phyloP scores from a whole-genome alignment of 2,888 invertebrate species.

The Byasa hedistus region DNA sequence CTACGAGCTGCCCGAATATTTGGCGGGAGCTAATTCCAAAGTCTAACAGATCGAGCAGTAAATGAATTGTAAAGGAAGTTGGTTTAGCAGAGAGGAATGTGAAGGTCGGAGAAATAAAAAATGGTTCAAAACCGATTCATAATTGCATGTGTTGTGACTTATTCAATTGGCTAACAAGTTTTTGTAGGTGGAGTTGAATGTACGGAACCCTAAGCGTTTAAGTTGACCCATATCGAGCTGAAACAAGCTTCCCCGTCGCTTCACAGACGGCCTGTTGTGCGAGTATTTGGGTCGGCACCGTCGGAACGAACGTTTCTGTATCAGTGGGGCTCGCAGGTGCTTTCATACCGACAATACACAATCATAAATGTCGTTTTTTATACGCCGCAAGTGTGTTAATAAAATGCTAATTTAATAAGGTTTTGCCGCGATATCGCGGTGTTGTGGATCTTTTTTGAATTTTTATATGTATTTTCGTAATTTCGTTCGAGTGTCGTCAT shows the following conservation, averaged over 20 bases:
- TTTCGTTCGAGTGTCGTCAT: not conserved
- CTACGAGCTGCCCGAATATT: too few relatives aligned
- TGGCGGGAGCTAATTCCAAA: too few relatives aligned
- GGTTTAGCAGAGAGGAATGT: too few relatives aligned
- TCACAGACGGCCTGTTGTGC: slow-evolving; percentile 62
- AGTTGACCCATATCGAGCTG: slow-evolving; percentile 68
- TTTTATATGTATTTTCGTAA: not conserved
- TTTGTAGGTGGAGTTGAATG: too few relatives aligned
- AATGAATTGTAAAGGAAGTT: too few relatives aligned
- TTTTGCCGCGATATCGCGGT: slow-evolving; percentile 21
- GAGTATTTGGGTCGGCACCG: slow-evolving; percentile 63
- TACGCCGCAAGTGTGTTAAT: slow-evolving; percentile 18
- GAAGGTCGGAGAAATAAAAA: too few relatives aligned
- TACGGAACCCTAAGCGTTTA: slow-evolving; percentile 31
- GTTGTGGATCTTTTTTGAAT: not conserved
- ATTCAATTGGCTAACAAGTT: too few relatives aligned
- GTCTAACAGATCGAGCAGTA: too few relatives aligned
- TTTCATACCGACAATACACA: slow-evolving; percentile 27
- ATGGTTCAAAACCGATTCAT: too few relatives aligned
- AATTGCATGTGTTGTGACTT: too few relatives aligned
- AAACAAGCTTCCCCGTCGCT: slow-evolving; percentile 64
- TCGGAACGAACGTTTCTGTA: slow-evolving; percentile 42
- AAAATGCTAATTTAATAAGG: slow-evolving; percentile 28
- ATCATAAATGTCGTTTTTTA: slow-evolving; percentile 21
- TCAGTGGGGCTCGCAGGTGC: slow-evolving; percentile 34